Base-by-base conservation (phyloP, 1,140 invertebrate genomes). In the Platorchestia sp. region DNA sequence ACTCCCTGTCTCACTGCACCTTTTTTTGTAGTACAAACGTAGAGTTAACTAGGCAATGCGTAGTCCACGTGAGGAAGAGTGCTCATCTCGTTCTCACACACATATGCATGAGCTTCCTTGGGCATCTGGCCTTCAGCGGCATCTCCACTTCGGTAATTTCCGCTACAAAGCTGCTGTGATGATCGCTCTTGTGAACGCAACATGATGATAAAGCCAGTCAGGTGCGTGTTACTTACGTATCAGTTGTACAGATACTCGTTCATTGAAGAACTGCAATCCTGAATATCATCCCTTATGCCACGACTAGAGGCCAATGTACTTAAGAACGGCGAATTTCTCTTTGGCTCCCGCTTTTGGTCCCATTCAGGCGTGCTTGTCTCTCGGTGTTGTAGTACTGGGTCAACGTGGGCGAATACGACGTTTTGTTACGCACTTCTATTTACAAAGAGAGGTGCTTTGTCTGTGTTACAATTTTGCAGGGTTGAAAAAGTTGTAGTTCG, bases 11-110 rank as follows among this genome's bases (percentile, higher is more conserved):
- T 75, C 59, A 89, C 87, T 89, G 87, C 87, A 89, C 87, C 87
- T 89, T 89, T 89, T 75, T 89, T 89, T 89, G 87, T 89, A 89
- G 87, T 89, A 89, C 87, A 89, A 89, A 89, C 87, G 7, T 89
- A 89, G 87, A 41, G 41, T 89, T 89, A 89, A 27, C n/a, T 42
- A 44, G 43, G 87, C 59, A 75, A 75, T 75, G 59, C 59, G 59
- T 75, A 36, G 59, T 75, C 59, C 59, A 75, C 27, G 7, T 75
- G 59, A 75, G 59, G 59, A 75, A 10, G 59, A 75, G 59, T 14
- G 59, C 59, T 75, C 59, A 75, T 75, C 59, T 75, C 59, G 36
- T 75, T 75, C 59, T 75, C 10, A 22, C 36, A 75, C 59, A 22
- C 27, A 75, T 51, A 75, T 3, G 59, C 27, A 36, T 75, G 59